Percentiles rank a stretch among this genome's conserved stretches.
Conservation (phyloP, 92 coral and sea anemone species). For the Blastomussa wellsi region DNA sequence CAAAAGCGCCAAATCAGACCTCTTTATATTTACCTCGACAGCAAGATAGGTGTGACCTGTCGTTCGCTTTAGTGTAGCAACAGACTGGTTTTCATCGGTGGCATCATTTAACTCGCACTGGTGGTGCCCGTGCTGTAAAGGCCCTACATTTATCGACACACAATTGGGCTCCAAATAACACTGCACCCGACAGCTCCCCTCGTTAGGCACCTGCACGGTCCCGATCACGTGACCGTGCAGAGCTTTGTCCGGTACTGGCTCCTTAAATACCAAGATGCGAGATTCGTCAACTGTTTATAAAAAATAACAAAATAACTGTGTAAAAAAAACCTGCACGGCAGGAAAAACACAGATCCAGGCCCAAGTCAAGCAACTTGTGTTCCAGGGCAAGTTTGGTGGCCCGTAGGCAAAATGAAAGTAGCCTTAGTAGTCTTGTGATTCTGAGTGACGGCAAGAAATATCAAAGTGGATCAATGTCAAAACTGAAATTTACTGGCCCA, state of each 20-base stretch:
- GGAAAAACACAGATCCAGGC: no score
- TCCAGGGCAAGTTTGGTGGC: no score
- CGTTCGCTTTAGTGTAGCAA: background rate
- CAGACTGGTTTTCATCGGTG: background rate
- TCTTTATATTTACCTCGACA: background rate
- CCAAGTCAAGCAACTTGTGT: no score
- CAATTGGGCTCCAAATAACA: constrained; percentile 37
- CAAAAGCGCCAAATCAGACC: background rate
- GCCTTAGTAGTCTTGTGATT: no score
- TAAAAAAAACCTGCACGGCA: no score
- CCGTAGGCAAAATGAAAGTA: no score
- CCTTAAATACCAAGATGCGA: constrained; percentile 20
- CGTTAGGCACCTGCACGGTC: constrained; percentile 4
- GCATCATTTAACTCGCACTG: constrained; percentile 25
- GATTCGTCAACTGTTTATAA: background rate
- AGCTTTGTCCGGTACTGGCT: constrained; percentile 10
- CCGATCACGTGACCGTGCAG: constrained; percentile 6
- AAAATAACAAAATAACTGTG: background rate
- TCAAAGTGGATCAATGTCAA: no score
- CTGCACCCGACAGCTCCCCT: constrained; percentile 41
- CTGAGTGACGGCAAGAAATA: no score
- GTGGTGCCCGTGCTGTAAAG: background rate
- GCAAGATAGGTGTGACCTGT: background rate
- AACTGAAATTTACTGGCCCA: no score
- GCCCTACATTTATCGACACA: constrained; percentile 36